Evolutionary conservation across 53 echinoderm and acorn worm species (phyloP).

Genomic region (Temnopleurus reevesii): DNA sequence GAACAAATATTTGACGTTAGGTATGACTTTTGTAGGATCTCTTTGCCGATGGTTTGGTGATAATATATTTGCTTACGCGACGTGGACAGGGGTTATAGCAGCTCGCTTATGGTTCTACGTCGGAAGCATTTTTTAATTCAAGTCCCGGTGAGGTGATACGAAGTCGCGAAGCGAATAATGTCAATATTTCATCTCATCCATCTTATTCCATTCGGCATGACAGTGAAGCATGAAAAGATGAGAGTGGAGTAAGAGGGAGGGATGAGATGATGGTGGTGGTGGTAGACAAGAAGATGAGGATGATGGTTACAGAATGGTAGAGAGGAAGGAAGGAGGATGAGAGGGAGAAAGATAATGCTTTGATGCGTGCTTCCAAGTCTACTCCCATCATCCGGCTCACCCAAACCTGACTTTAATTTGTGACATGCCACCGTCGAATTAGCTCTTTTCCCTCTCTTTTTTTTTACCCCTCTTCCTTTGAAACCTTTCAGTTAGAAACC

Average conservation of each 20-base stretch:
- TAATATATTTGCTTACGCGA: neutral
- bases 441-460: neutral
- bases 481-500: constrained; percentile 5
- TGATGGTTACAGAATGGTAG: neutral
- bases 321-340: neutral
- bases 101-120: constrained; percentile 13
- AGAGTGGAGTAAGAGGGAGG: neutral
- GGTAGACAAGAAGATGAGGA: neutral
- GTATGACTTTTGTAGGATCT: neutral
- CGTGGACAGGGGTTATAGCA: neutral
- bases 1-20: neutral
- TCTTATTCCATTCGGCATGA: constrained; percentile 23
- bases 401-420: constrained; percentile 58
- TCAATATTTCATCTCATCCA: constrained; percentile 55
- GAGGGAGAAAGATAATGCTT: constrained; percentile 24
- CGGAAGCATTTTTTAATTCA: constrained; percentile 33
- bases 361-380: constrained; percentile 27
- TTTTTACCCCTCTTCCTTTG: neutral
- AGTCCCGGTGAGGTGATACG: constrained; percentile 13
- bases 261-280: neutral
- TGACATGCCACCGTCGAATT: constrained; percentile 52
- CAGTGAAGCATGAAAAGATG: neutral
- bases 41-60: neutral
- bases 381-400: neutral
- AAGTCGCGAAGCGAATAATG: constrained; percentile 19